phyloP scores from a whole-genome alignment of 92 coral and sea anemone genomes.

The Isaurus tuberculatus region DNA sequence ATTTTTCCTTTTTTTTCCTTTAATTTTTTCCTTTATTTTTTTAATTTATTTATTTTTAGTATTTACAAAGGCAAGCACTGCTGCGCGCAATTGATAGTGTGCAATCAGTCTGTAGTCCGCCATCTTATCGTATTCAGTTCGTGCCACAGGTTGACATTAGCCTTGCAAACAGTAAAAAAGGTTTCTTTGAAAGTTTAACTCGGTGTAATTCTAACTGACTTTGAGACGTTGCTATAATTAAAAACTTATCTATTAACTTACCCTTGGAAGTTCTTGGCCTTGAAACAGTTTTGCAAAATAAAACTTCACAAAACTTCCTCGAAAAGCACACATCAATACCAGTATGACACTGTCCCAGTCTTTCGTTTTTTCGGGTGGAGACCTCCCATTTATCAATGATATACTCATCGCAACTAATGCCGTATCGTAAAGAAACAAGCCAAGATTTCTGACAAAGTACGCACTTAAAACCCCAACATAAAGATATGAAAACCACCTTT shows the following conservation, averaged over 20 bases:
- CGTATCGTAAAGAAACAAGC: constrained; percentile 79
- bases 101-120: too few species aligned
- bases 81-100: too few species aligned
- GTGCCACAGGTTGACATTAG: too few species aligned
- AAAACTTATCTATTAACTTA: constrained; percentile 12
- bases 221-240: not conserved
- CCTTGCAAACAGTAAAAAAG: not conserved
- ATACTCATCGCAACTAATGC: constrained; percentile 80
- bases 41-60: too few species aligned
- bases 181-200: not conserved
- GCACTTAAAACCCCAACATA: constrained; percentile 54
- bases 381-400: constrained; percentile 57
- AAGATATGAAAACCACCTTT: constrained; percentile 25
- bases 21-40: too few species aligned
- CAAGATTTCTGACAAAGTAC: constrained; percentile 73
- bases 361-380: not conserved
- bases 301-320: constrained; percentile 83
- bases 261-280: constrained; percentile 72
- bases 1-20: too few species aligned
- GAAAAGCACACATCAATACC: constrained; percentile 68
- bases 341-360: constrained; percentile 75
- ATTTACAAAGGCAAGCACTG: too few species aligned
- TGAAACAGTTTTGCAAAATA: constrained; percentile 80
- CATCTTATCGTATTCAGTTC: too few species aligned
- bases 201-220: not conserved